Base-by-base conservation (phyloP, 2,888 invertebrate species). In the Chromoteleia sp. region DNA sequence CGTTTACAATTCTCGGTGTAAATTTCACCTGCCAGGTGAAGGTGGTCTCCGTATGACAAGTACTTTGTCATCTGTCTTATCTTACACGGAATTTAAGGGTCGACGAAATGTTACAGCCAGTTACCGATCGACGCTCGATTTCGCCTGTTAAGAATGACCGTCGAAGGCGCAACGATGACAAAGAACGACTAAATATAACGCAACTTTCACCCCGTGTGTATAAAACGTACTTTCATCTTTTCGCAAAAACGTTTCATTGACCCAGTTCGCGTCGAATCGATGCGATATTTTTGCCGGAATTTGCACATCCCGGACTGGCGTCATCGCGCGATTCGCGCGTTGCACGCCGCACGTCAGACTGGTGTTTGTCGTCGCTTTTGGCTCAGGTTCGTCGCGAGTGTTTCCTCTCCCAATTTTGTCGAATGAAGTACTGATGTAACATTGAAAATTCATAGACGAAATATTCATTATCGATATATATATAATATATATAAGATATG, bases 371-470 rank as follows among this genome's bases (percentile, higher is more conserved):
- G 14, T 10, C 15, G 25, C 12, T 78, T 56, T 71, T 56, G 71
- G 58, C 39, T 65, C 25, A 56, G 29, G 25, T 52, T 54, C 41
- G 29, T 71, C 63, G 61, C 56, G 65, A 84, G 81, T 78, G 58
- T 63, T 81, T 71, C 73, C 17, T 45, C 65, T 67, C 56, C 54
- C 25, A 45, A 78, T 82, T 71, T 68, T 45, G 15, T 79, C 75
- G 58, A 77, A 74, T 41, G 41, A 83, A 70, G 56, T 67, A 76
- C 59, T 41, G 67, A 52, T 75, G 56, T 85, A 89, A 89, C 88
- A 90, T 88, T 86, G 84, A 89, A 89, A 89, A 88, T 88, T 82
- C 84, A 86, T 87, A 88, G 88, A 89, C 85, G 87, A 88, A 89
- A 88, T 88, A 87, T 86, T 84, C 83, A 86, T 87, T 85, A 70